Evolutionary conservation across 1,140 invertebrate genomes (phyloP), one percentile per base, ranked within the genome.

Genomic region (Habropoda laboriosa): DNA sequence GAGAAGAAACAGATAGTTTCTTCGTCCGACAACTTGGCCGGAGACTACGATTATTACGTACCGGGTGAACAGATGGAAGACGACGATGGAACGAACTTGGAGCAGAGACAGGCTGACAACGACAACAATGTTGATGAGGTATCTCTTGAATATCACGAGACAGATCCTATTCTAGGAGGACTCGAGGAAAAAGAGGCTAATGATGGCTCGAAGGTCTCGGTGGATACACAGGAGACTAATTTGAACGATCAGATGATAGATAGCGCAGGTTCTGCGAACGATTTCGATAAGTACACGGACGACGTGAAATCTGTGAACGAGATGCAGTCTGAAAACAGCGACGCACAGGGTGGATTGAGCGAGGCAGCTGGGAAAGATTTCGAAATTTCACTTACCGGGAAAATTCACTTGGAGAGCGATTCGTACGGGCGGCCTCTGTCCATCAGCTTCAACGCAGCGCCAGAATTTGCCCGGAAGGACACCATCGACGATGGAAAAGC

Each of bases 311-410:
- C 64, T 8, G 45, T 13, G 3, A 35, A 10, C 10, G 32, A 6
- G 5, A 10, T 12, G 7, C 24, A 53, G 3, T 53, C 24, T n/a
- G 5, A 3, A 47, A n/a, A 0, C 40, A 5, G 24, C 30, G 60
- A 38, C 2, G 4, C 12, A 4, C 10, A 24, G 3, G 16, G 12
- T 4, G n/a, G 8, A 4, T 21, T 32, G 18, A 18, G 24, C 12
- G 35, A 21, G 1, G n/a, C 3, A 2, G 21, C 12, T 3, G 68
- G 47, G 10, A 80, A 35, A 6, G 85, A 73, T 49, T 86, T 87
- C 30, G 85, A 82, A 7, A 89, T 89, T 63, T 89, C 87, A 0
- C 51, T 89, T 18, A 87, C 57, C 1, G 88, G 88, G 8, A 88
- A 81, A 35, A 83, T 89, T 63, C 87, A 89, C 75, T 60, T 88